Base-by-base conservation (phyloP, 1,140 invertebrate species). In the Steinernema feltiae region DNA sequence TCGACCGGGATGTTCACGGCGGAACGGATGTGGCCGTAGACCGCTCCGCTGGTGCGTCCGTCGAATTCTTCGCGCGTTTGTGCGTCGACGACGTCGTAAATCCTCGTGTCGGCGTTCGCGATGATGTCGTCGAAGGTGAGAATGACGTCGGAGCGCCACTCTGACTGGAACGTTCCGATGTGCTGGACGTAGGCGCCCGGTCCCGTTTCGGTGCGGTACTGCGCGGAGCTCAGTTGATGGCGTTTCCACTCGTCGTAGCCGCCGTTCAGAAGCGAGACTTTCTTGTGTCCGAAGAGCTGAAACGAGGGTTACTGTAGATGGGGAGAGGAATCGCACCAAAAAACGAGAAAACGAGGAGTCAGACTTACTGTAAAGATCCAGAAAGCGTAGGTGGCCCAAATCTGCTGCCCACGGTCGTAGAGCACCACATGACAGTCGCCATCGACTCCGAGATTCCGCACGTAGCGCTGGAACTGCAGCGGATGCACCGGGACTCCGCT, bases 401-500 rank as follows among this genome's bases (percentile, higher is more conserved):
- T 76, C 18, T 74, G 72, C 69, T 86, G 78, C 27, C 83, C 81
- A 71, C 76, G 75, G 71, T 85, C 83, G 70, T 85, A 85, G 7
- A 85, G 30, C 48, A 85, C 70, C 17, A 85, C 75, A 48, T 82
- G 79, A 30, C 84, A 86, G 69, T 83, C 82, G 17, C 63, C 24
- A 76, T 85, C 84, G 21, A 85, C 80, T 69, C 83, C 85, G 12
- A 82, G 76, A 53, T 82, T 83, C 48, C 84, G 78, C 12, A 84
- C 53, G 53, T 79, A 82, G 48, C 81, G 71, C 76, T 85, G 85
- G 75, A 85, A 85, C 74, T 86, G 84, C 18, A 85, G 80, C 35
- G 84, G 84, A 80, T 85, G 85, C 2, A 85, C 85, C 29, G 84
- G 85, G 29, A 85, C 85, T 32, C 84, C 83, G 71, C 73, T 76